phyloP scores from a whole-genome alignment of 2,888 invertebrate genomes.

The Lithophane leautieri region DNA sequence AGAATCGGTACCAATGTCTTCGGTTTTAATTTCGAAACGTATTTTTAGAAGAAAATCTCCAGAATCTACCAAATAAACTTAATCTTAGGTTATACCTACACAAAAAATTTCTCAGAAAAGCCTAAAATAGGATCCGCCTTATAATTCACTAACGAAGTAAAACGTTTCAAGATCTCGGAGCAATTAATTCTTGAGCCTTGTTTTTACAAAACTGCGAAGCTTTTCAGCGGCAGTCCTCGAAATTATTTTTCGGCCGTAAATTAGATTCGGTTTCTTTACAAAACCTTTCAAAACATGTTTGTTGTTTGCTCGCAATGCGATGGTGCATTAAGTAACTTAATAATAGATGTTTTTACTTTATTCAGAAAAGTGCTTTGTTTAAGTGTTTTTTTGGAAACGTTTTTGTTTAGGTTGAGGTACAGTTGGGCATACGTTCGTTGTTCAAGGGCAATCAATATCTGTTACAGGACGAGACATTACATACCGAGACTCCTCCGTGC shows the following conservation, averaged over 20 bases:
- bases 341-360: conserved; percentile 24
- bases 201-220: conserved; percentile 50
- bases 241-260: conserved; percentile 44
- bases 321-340: conserved; percentile 31
- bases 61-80: background rate
- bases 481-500: too few species aligned
- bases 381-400: background rate
- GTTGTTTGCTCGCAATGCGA: conserved; percentile 43
- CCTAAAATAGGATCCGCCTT: conserved; percentile 5
- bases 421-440: background rate
- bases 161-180: conserved; percentile 35
- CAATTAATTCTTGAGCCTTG: conserved; percentile 53
- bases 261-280: conserved; percentile 37
- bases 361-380: background rate
- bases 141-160: conserved; percentile 43
- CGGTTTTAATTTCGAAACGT: too few species aligned
- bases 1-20: too few species aligned
- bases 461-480: too few species aligned
- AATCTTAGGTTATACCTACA: background rate
- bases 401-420: background rate
- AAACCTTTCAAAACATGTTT: conserved; percentile 60
- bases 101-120: background rate
- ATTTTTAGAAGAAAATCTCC: background rate
- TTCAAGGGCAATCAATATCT: background rate
- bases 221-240: conserved; percentile 32